Evolutionary conservation across 1,140 invertebrate species (phyloP).

Genomic region (Hylaeus volcanicus): DNA sequence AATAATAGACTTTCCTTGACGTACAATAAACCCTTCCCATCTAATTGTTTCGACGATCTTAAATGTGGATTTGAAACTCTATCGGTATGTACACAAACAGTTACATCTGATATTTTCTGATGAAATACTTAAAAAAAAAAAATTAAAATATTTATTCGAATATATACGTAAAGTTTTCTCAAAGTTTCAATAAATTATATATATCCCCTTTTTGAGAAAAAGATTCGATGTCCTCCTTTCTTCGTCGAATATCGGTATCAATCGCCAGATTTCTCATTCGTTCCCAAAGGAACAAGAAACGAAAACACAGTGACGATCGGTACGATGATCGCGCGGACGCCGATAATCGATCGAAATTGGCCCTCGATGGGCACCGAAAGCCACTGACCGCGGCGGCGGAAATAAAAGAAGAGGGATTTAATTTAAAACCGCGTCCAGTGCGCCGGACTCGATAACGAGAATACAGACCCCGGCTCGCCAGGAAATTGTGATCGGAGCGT

Average conservation of each 20-base stretch:
- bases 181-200: no score
- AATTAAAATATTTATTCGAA: no score
- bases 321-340: neutral
- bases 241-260: neutral
- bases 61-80: no score
- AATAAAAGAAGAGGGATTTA: constrained; percentile 13
- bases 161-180: no score
- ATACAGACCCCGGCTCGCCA: constrained; percentile 40
- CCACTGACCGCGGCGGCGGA: neutral
- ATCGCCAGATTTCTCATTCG: neutral
- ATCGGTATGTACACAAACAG: no score
- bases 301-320: neutral
- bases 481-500: constrained; percentile 60
- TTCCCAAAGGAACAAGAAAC: neutral
- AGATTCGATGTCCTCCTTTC: no score
- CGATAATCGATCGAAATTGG: constrained; percentile 29
- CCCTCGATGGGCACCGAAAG: neutral
- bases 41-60: no score
- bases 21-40: no score
- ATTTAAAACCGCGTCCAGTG: constrained; percentile 16
- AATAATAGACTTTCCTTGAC: no score
- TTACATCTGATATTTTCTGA: no score
- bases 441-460: constrained; percentile 40
- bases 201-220: no score
- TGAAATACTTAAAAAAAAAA: no score